These are phyloP conservation scores for Canis aureus DNA, from an alignment of 2,113 vertebrate species.

Conservation along the genomic window DNA sequence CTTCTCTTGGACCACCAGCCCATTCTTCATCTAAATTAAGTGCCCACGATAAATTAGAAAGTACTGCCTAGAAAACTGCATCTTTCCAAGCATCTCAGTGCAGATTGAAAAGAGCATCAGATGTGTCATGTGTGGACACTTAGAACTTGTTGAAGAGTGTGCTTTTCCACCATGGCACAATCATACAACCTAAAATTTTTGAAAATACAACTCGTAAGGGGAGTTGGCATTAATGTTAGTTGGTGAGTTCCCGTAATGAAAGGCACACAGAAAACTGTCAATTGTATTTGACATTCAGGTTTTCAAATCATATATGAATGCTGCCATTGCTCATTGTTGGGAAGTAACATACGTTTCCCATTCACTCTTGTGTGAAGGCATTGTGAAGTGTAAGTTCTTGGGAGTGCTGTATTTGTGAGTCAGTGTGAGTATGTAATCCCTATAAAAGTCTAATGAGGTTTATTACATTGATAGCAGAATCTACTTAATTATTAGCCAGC, in stretches of 20 bases:
- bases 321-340: constrained; percentile 64
- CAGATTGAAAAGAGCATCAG: background rate
- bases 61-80: background rate
- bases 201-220: background rate
- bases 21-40: background rate
- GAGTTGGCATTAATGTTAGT: constrained; percentile 51
- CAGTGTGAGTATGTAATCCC: constrained; percentile 71
- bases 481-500: constrained; percentile 73
- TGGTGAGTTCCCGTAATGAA: constrained; percentile 61
- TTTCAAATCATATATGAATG: constrained; percentile 64
- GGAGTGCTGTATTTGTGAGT: constrained; percentile 71
- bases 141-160: background rate
- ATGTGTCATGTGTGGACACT: background rate
- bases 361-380: constrained; percentile 60
- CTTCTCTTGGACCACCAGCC: constrained; percentile 14
- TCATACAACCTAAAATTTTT: constrained; percentile 21
- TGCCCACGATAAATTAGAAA: background rate
- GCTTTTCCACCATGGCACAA: constrained; percentile 2
- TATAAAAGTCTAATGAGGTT: constrained; percentile 78
- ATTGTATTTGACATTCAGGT: constrained; percentile 64
- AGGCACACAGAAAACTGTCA: constrained; percentile 61
- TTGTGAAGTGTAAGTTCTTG: constrained; percentile 60
- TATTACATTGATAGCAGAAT: constrained; percentile 70
- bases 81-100: constrained; percentile 8
- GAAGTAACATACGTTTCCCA: constrained; percentile 61